Conservation (phyloP, 2,113 vertebrate genomes). For the Menidia beryllina region DNA sequence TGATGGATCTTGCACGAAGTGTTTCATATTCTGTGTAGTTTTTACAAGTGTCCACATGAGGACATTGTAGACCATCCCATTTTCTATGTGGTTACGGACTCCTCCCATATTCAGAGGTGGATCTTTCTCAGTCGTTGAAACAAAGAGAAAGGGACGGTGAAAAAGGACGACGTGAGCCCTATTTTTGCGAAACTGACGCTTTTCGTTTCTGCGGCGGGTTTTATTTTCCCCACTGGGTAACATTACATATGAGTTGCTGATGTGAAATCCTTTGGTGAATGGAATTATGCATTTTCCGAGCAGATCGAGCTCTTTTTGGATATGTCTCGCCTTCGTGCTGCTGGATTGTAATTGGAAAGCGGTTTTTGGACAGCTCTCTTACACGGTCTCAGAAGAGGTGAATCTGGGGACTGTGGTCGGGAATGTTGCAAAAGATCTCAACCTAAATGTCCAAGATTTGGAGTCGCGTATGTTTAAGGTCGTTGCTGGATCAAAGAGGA, state of each 20-base stretch:
- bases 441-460: constrained; percentile 59
- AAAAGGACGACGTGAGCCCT: too few relatives aligned
- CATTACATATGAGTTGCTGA: too few relatives aligned
- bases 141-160: constrained; percentile 20
- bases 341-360: constrained; percentile 60
- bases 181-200: too few relatives aligned
- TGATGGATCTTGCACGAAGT: too few relatives aligned
- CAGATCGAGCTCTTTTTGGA: constrained; percentile 22
- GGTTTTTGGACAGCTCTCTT: constrained; percentile 56
- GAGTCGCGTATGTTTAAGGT: constrained; percentile 67
- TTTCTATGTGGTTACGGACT: background rate
- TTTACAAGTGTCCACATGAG: constrained; percentile 42
- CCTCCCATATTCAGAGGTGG: constrained; percentile 49
- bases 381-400: constrained; percentile 70
- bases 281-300: constrained; percentile 8
- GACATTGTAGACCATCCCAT: constrained; percentile 56
- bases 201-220: too few relatives aligned
- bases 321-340: constrained; percentile 24
- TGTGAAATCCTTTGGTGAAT: background rate
- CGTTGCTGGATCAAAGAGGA: constrained; percentile 53
- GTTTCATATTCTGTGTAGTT: background rate
- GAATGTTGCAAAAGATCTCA: constrained; percentile 72
- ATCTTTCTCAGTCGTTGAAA: background rate
- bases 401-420: constrained; percentile 65
- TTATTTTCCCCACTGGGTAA: too few relatives aligned